Base-by-base conservation (phyloP, 1,140 invertebrate species). In the Asbolus verrucosus region DNA sequence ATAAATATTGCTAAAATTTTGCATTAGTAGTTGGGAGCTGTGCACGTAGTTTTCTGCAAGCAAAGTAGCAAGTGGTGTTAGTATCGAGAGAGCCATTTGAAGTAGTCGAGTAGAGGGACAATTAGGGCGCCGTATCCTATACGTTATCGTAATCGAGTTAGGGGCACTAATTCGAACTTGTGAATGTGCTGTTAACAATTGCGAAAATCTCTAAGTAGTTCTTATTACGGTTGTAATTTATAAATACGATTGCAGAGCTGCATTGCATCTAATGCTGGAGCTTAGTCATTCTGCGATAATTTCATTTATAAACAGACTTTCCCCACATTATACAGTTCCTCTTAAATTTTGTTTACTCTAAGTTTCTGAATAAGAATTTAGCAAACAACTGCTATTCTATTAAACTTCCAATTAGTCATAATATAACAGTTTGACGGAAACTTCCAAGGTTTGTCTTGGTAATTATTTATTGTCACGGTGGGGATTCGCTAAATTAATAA, bases 61-160 rank as follows among this genome's bases (percentile, higher is more conserved):
- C 41, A 63, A 63, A 63, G 21, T 54, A 27, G 46, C 46, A 54
- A 54, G 46, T 54, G 61, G n/a, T 39, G 61, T 63, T 63, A 63
- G 31, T 41, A 63, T 63, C 61, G 33, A 39, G 61, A 63, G 61
- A 63, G 61, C 39, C 61, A 63, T 63, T 63, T 41, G 33, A 39
- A 63, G 33, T 63, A 63, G 61, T 39, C 46, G 9, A 54, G 18
- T 54, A 54, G 21, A 19, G 33, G 61, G 61, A 63, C 61, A 63
- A 63, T 63, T 63, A 63, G 61, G 36, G 33, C 21, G 15, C 39
- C 18, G 33, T 63, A 63, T 63, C 61, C 61, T 63, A 63, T 63
- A 63, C 61, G 61, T 63, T 63, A 63, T 63, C 61, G 61, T 63
- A 63, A 63, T 63, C 61, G 61, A 38, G 61, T 63, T 63, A 63